Conservation (phyloP, 1,140 invertebrate species). For the Brachionus manjavacas region DNA sequence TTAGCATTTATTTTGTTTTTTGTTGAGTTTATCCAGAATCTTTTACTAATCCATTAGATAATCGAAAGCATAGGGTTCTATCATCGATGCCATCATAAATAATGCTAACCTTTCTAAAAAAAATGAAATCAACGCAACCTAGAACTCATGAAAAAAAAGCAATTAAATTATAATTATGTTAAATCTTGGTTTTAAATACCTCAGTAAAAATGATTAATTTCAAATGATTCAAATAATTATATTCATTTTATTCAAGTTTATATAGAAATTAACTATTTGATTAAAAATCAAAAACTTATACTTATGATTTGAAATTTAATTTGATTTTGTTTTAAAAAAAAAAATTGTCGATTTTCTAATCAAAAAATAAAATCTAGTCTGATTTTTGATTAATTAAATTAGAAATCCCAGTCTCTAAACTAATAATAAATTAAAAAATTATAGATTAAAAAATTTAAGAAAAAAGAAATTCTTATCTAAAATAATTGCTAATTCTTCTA, state of each 20-base stretch:
- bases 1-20: neutral
- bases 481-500: neutral
- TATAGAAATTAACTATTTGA: neutral
- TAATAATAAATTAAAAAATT: neutral
- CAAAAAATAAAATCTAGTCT: neutral
- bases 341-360: neutral
- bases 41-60: conserved; percentile 2
- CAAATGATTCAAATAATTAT: conserved; percentile 27
- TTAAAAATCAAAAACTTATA: neutral
- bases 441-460: neutral
- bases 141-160: neutral
- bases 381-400: neutral
- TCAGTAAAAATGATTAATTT: conserved; percentile 20
- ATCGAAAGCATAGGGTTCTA: neutral
- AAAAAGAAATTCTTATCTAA: neutral
- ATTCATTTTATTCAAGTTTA: neutral
- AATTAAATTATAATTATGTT: neutral
- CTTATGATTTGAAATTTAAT: neutral
- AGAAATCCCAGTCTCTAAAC: neutral
- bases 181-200: neutral
- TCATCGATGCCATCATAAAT: conserved; percentile 9
- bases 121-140: neutral
- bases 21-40: neutral
- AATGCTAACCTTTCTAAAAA: conserved; percentile 18
- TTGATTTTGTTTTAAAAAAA: neutral